Conservation (phyloP, 2,888 invertebrate species). For the Rhamphomyia laevipes region DNA sequence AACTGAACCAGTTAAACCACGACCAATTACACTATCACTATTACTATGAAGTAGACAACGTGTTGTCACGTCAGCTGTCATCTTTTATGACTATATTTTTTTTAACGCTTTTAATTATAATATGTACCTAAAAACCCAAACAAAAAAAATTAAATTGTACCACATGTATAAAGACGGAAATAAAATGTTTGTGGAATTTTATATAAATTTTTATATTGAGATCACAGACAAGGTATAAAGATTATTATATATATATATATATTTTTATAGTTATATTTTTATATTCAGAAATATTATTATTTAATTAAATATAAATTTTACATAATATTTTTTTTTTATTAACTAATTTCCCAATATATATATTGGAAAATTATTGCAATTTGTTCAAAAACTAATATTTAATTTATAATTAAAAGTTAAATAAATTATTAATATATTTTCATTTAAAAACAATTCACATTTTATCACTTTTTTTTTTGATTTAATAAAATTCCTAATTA, state of each 20-base stretch:
- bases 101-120: neutral
- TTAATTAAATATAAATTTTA: too few species aligned
- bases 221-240: neutral
- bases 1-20: neutral
- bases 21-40: neutral
- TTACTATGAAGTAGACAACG: slow-evolving; percentile 22
- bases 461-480: too few species aligned
- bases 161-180: neutral
- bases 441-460: too few species aligned
- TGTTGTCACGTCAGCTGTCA: slow-evolving; percentile 25
- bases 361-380: too few species aligned
- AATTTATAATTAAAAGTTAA: too few species aligned
- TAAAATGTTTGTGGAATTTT: neutral
- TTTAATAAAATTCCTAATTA: too few species aligned
- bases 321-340: too few species aligned
- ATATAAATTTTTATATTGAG: neutral
- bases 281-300: neutral
- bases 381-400: too few species aligned
- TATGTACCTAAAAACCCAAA: neutral
- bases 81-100: slow-evolving; percentile 6
- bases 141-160: too few species aligned
- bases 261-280: neutral
- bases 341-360: too few species aligned
- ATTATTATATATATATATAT: neutral
- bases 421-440: too few species aligned